Conservation (phyloP, 1,140 invertebrate species). For the Platorchestia sp. region DNA sequence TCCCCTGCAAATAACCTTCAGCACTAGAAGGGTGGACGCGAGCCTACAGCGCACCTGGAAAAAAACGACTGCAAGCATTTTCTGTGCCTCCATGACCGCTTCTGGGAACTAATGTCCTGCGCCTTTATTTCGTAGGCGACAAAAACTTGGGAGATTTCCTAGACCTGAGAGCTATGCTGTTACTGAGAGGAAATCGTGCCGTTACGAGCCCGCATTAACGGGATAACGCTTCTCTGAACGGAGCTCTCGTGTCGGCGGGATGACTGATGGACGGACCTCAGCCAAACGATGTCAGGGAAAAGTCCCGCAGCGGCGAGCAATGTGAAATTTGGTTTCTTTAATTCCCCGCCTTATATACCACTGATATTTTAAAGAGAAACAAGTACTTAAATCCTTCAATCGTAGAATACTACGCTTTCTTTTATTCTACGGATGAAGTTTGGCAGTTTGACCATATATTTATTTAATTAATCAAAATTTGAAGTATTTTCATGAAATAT, state of each 20-base stretch:
- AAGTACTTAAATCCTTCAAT: background rate
- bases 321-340: background rate
- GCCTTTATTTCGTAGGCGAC: background rate
- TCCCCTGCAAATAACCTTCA: background rate
- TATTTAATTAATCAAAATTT: background rate
- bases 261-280: background rate
- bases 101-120: background rate
- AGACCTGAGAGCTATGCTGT: background rate
- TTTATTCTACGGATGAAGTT: background rate
- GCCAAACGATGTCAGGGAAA: background rate
- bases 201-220: background rate
- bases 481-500: background rate
- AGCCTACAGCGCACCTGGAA: background rate
- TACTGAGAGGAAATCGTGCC: background rate
- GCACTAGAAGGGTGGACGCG: background rate
- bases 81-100: background rate
- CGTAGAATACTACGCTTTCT: background rate
- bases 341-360: background rate
- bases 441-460: background rate
- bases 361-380: background rate
- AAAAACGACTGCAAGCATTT: background rate
- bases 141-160: background rate
- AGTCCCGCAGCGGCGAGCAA: background rate
- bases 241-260: background rate
- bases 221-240: background rate